Evolutionary conservation across 1,140 invertebrate species (phyloP), one percentile per base, ranked within the genome.

Genomic region (Orius insidiosus): DNA sequence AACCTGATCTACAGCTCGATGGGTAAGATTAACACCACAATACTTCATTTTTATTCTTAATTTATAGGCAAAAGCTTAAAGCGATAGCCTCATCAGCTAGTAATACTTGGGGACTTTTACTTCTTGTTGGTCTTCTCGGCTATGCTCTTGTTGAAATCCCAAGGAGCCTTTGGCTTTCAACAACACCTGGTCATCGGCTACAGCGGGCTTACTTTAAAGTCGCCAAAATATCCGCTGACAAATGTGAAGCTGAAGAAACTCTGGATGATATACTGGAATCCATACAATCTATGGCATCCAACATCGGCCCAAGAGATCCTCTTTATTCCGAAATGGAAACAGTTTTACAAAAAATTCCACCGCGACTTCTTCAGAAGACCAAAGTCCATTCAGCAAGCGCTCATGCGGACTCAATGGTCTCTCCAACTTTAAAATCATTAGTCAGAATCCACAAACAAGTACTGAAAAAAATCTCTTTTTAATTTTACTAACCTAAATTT

Each of bases 101-200:
- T 56, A 99, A 99, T 58, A 99, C 96, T 0, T 99, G 96, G 95
- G 96, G 96, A 47, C 67, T 99, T 30, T 96, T 98, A 62, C 68
- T 98, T 15, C 67, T 99, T 11, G 86, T 98, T 24, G 64, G 98
- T 14, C 66, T 99, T 40, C 69, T 98, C 11, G 96, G 96, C 13
- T 97, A 98, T 67, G 92, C 94, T 2, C 67, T 99, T 18, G 90
- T 99, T 0, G 93, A 96, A 63, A 83, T 97, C 1, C 94, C 94
- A 1, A 70, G 90, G 30, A 79, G 75, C 49, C 63, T 94, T 8
- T 96, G 87, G 87, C 80, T 86, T 55, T 76, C 78, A 57, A 80
- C 75, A 44, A 81, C 77, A 64, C 73, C 78, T 50, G 79, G 78
- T 42, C 83, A 85, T 53, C 78, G 76, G 19, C 65, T 98, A 18